Conservation (phyloP, 2,797 vertebrate genomes). For the Danio aesculapii region DNA sequence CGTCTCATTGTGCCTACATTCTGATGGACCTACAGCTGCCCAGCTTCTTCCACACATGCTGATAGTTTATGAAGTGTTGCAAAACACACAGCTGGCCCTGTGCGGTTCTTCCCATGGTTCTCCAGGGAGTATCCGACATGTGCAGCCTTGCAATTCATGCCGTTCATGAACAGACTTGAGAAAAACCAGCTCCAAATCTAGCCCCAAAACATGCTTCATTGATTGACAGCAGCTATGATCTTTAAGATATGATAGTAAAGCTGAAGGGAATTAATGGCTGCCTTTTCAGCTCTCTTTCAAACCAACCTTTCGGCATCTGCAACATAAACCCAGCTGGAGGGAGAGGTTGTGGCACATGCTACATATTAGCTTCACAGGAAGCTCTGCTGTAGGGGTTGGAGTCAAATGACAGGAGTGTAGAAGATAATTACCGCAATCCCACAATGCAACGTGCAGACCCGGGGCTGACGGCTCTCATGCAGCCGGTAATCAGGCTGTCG, state of each 20-base stretch:
- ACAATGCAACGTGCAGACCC: conserved; percentile 50
- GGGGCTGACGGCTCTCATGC: conserved; percentile 24
- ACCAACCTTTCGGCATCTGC: neutral
- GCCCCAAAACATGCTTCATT: neutral
- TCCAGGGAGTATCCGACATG: conserved; percentile 2
- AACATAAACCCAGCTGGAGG: conserved; percentile 13
- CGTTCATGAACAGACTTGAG: neutral
- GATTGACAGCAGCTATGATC: neutral
- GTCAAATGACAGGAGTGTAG: conserved; percentile 59
- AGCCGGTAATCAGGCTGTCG: conserved; percentile 39
- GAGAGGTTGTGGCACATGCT: conserved; percentile 12
- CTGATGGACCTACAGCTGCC: neutral
- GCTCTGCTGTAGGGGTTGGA: conserved; percentile 46
- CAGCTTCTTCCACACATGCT: conserved; percentile 20
- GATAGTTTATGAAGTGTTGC: neutral
- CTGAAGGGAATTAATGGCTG: conserved; percentile 10
- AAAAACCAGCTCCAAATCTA: neutral
- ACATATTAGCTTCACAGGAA: conserved; percentile 31
- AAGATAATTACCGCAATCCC: conserved; percentile 60
- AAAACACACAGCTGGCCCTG: conserved; percentile 42
- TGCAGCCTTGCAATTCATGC: conserved; percentile 18
- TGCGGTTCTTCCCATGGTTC: conserved; percentile 27
- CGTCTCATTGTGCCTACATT: neutral
- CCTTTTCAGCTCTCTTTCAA: neutral
- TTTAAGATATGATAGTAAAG: neutral